Evolutionary conservation across 2,113 vertebrate genomes (phyloP), one percentile per base, ranked within the genome.

Genomic region (Pseudorhombus dupliciocellatus): DNA sequence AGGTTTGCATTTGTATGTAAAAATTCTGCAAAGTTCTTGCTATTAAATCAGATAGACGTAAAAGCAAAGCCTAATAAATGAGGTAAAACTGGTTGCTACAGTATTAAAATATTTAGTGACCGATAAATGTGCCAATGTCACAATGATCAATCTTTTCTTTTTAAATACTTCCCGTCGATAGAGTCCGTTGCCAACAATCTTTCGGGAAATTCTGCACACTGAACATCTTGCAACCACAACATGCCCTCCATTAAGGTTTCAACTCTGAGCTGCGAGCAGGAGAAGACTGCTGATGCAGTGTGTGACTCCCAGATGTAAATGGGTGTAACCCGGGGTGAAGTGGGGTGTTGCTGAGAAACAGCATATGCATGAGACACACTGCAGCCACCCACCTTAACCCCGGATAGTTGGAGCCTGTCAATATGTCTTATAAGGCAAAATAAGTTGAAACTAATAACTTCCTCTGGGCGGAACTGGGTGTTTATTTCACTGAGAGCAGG

Each of bases 291-390:
- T 31, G 7, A 28, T 11, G 7, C 54, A 30, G 56, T 37, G 56
- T 37, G 30, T 21, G 56, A n/a, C 30, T 34, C 56, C 31, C 70
- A 74, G 48, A 76, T 84, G 64, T 71, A 51, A 66, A 53, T 40
- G 72, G 61, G 71, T 74, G 77, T 72, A 78, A 61, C 67, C 54
- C 3, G 66, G 66, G 65, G 73, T 81, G 70, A 18, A 46, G 14
- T 7, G 7, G 42, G 42, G 42, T 46, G 16, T 20, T 46, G 7
- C 42, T 46, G 42, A 73, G 18, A 50, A 50, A 50, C 18, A 21
- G 18, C 46, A 59, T 25, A 24, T 24, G 22, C 51, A 53, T 18
- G 15, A 46, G 18, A 46, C 42, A 5, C 42, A 46, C 18, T 46
- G 7, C 16, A 46, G 42, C 42, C 12, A 20, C 30, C 51, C 78